phyloP scores from a whole-genome alignment of 2,797 vertebrate species.

The Notolepis coatsorum region DNA sequence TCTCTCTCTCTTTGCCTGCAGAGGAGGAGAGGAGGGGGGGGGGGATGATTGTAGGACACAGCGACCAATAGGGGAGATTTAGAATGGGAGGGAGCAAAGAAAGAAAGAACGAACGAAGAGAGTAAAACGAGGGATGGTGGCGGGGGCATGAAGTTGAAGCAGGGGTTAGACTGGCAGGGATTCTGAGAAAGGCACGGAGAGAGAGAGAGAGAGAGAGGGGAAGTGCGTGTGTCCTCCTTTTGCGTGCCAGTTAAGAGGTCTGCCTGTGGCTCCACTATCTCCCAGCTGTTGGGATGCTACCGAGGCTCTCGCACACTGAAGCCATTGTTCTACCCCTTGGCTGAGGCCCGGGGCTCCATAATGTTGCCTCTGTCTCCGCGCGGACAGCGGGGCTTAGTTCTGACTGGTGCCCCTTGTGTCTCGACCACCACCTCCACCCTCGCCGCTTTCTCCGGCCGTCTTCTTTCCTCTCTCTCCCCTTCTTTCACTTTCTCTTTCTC shows the following conservation, averaged over 20 bases:
- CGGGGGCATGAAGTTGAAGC: constrained; percentile 32
- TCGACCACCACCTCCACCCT: constrained; percentile 27
- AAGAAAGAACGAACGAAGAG: constrained; percentile 3
- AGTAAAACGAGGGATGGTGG: constrained; percentile 15
- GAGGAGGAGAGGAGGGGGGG: constrained; percentile 25
- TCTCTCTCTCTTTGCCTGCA: constrained; percentile 31
- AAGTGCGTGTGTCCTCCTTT: constrained; percentile 34
- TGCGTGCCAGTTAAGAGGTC: constrained; percentile 56
- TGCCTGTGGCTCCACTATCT: constrained; percentile 68
- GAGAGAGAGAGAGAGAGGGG: background rate
- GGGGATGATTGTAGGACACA: constrained; percentile 30
- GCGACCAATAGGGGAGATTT: constrained; percentile 21
- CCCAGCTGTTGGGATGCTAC: constrained; percentile 79
- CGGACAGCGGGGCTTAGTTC: constrained; percentile 61
- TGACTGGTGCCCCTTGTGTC: constrained; percentile 69
- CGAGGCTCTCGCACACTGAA: constrained; percentile 71
- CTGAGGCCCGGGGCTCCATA: constrained; percentile 67
- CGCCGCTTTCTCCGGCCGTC: constrained; percentile 7
- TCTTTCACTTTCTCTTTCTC: constrained; percentile 1
- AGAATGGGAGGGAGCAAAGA: constrained; percentile 4
- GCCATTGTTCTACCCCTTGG: constrained; percentile 79
- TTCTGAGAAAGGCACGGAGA: constrained; percentile 45
- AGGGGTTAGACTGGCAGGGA: constrained; percentile 35
- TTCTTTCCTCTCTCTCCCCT: background rate
- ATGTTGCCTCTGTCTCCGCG: constrained; percentile 79